Evolutionary conservation across 2,888 invertebrate species (phyloP).

Genomic region (Dolichopus griseipennis): DNA sequence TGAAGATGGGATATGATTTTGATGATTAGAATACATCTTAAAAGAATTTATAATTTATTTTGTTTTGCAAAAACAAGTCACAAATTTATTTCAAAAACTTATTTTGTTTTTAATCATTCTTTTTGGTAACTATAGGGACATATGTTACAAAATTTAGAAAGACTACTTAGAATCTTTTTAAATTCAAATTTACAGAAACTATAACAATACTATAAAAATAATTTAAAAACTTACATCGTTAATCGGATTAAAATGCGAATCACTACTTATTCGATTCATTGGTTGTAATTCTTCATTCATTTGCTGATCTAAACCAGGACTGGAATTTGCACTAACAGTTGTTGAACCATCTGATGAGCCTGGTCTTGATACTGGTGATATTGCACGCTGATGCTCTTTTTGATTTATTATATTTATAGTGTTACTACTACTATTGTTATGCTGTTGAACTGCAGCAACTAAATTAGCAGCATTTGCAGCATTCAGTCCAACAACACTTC

Average conservation of each 20-base stretch:
- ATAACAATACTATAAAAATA: not conserved
- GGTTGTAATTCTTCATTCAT: constrained; percentile 39
- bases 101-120: no score
- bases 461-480: constrained; percentile 29
- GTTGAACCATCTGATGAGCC: constrained; percentile 61
- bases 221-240: constrained; percentile 32
- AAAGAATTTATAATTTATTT: constrained; percentile 9
- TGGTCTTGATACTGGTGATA: constrained; percentile 32
- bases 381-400: constrained; percentile 25
- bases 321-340: constrained; percentile 78
- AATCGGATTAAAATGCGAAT: constrained; percentile 42
- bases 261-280: constrained; percentile 32
- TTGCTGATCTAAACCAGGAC: constrained; percentile 57
- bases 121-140: no score
- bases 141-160: no score
- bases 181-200: not conserved
- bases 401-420: not conserved
- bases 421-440: not conserved
- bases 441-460: constrained; percentile 28
- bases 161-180: no score
- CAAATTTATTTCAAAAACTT: no score
- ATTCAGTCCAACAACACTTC: constrained; percentile 19
- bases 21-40: constrained; percentile 38
- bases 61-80: not conserved
- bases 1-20: constrained; percentile 17